Base-by-base conservation (phyloP, 2,113 vertebrate species). In the Nymphicus hollandicus region DNA sequence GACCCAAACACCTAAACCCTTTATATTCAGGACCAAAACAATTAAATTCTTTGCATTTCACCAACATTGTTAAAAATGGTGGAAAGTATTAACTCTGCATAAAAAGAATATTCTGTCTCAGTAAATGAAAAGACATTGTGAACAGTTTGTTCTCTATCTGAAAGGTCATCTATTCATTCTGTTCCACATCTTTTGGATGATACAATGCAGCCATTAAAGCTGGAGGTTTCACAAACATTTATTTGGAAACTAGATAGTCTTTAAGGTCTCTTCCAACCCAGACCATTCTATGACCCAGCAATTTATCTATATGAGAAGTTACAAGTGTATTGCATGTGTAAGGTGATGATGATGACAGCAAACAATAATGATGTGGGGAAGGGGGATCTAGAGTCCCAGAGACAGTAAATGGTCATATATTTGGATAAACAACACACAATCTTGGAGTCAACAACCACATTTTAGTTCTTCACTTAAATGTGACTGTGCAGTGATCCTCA, bases 21-120 rank as follows among this genome's bases (percentile, higher is more conserved):
- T 44, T 74, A 56, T 50, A 86, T 84, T 72, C 72, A 91, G 74
- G 93, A 78, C 85, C 49, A 91, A 96, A 91, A 91, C 76, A 86
- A 93, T 58, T 39, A 70, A 88, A 93, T 96, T 95, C 81, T 88
- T 87, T 96, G 78, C 95, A 95, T 95, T 96, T 95, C 93, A 89
- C 60, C 76, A 86, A 94, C 78, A 41, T 65, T 85, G 89, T 88
- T 95, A 78, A 93, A 92, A 90, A 90, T 1, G 20, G 87, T 89
- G 79, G 73, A 92, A 95, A 95, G 81, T 88, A 95, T 86, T 81
- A 95, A 88, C 89, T 93, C 79, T 83, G 71, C 60, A 64, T 84
- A 87, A 94, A 81, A 95, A 93, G 56, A 58, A 73, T 78, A 85
- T 90, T 97, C 96, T 93, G 92, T 90, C 86, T 89, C 86, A 72